Evolutionary conservation across 2,888 invertebrate species (phyloP), one percentile per base, ranked within the genome.

Genomic region (Elegia similella): DNA sequence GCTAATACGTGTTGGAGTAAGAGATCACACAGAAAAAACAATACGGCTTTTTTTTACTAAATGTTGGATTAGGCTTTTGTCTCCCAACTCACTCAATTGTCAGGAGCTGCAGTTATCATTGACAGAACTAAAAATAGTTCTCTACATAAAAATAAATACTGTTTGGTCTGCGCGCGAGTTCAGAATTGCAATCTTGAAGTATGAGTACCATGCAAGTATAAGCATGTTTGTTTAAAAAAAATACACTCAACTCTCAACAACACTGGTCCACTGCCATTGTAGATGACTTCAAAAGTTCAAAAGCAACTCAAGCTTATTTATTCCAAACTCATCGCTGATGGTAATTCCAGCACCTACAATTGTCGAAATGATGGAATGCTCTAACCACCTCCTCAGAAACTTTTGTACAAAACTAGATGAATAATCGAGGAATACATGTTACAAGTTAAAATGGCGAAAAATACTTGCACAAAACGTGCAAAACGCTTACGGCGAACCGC

Each of bases 141-240:
- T 56, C 38, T 47, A 56, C 38, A 32, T 56, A 56, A 56, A 56
- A 56, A 52, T 52, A 52, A 52, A 38, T 52, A 52, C 34, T 52
- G 52, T 38, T 38, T 52, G 34, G 23, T 57, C 16, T 52, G 57
- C 43, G 43, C 44, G 46, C 42, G 38, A 57, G 34, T 34, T 13
- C 38, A 29, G n/a, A 47, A 46, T 23, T 53, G 53, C 12, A 53
- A 57, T 34, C 38, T 10, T 34, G 34, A 38, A 32, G 34, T 15
- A 12, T 29, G n/a, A n/a, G n/a, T n/a, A n/a, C n/a, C n/a, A n/a
- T n/a, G n/a, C n/a, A n/a, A n/a, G n/a, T n/a, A n/a, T 16, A 50
- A 50, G 34, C 50, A 56, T 44, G 43, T 15, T 29, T 52, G 52
- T 52, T 42, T n/a, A 17, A 34, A 55, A 55, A 32, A 52, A 34